Evolutionary conservation across 2,797 vertebrate species (phyloP), one percentile per base, ranked within the genome.

Genomic region (Xenopus petersii): DNA sequence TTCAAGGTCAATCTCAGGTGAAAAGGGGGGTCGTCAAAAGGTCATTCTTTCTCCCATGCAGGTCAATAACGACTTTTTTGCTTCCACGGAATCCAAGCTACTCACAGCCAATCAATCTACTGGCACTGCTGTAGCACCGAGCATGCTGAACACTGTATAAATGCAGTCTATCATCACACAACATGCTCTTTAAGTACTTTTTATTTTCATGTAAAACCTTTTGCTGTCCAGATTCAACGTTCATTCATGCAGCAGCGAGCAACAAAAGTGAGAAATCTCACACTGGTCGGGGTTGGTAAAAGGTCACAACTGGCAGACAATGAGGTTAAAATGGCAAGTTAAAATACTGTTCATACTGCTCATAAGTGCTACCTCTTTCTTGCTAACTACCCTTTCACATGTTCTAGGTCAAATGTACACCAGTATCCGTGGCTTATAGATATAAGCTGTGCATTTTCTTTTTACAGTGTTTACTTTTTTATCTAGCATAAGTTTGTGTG

Each of bases 1-100:
- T 90, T 95, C 95, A 98, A 98, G 96, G 97, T 98, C 96, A 99
- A 94, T 90, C 93, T 89, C 94, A 98, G 97, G 96, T 98, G 95
- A 98, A 21, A 95, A 90, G 87, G 80, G 81, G 91, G 95, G 96
- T 95, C 95, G 95, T 84, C 84, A 83, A 84, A 93, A 95, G 95
- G 96, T 94, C 94, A 90, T 80, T 83, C 75, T 83, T 83, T 92
- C 92, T 94, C 93, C 92, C 91, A 92, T 90, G 92, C 93, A 91
- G 96, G 95, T 96, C 94, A 98, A 95, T 95, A 96, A 93, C 83
- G 91, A 91, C 93, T 93, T 92, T 90, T 90, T 82, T 78, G 91
- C 49, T 91, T 87, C 83, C 85, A 87, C 81, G 82, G 92, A 88
- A 94, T 93, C 93, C 91, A 92, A 91, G 93, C 93, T 87, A 88